Percentiles rank a stretch among this genome's conserved stretches.
phyloP scores from a whole-genome alignment of 2,888 invertebrate species.

The Pristionchus arcanus region DNA sequence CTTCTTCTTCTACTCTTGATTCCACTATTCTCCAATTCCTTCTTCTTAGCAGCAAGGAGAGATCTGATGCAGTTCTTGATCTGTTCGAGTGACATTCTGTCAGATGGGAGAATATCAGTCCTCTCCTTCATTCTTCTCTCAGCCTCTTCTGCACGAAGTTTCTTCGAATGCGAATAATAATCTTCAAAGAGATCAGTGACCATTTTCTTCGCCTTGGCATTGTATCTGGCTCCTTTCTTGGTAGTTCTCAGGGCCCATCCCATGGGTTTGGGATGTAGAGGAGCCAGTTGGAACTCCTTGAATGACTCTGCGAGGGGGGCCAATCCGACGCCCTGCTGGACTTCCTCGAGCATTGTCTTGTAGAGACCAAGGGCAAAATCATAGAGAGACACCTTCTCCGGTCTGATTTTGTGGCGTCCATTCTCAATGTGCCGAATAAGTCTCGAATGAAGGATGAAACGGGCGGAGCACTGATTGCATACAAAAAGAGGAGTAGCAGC shows the following conservation, averaged over 20 bases:
- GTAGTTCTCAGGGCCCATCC: background rate
- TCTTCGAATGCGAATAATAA: no score
- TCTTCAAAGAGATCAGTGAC: no score
- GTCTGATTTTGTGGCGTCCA: no score
- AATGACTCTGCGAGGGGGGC: background rate
- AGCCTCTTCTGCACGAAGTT: no score
- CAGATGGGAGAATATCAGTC: no score
- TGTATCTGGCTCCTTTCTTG: slow-evolving; percentile 3
- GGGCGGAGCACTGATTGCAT: background rate
- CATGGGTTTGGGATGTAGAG: background rate
- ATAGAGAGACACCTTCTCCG: no score
- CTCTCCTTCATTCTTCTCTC: no score
- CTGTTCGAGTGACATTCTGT: no score
- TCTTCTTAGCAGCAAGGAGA: no score
- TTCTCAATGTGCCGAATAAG: no score
- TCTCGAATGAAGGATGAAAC: background rate
- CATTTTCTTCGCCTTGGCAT: background rate
- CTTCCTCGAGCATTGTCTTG: slow-evolving; percentile 14
- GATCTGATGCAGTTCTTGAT: no score
- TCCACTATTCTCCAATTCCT: background rate
- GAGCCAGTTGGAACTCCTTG: background rate
- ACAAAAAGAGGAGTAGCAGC: background rate
- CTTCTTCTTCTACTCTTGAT: background rate
- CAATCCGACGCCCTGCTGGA: background rate
- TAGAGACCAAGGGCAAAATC: background rate